These are phyloP conservation scores for Mastacembelus armatus DNA, from an alignment of 2,797 vertebrate genomes.

Conservation along the genomic window DNA sequence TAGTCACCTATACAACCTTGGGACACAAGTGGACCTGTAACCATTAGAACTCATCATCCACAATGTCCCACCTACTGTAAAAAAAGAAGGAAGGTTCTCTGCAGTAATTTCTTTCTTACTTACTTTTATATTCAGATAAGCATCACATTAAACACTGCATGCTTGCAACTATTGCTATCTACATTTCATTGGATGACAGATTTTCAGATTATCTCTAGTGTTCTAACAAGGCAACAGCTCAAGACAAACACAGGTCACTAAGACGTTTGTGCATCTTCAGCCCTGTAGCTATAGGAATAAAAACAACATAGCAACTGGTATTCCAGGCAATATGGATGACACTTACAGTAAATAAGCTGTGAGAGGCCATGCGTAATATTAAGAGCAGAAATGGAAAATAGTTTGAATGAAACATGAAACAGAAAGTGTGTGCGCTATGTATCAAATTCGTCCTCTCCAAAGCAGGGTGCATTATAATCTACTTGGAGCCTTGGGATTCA, in stretches of 20 bases:
- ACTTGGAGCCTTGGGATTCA: conserved; percentile 53
- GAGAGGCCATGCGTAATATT: conserved; percentile 31
- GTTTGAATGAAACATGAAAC: conserved; percentile 59
- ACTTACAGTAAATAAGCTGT: conserved; percentile 44
- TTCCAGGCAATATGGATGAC: conserved; percentile 30
- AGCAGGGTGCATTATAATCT: conserved; percentile 64
- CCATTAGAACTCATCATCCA: conserved; percentile 29
- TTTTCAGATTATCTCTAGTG: conserved; percentile 6
- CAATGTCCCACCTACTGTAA: conserved; percentile 7
- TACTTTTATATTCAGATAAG: background rate
- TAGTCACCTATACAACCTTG: conserved; percentile 50
- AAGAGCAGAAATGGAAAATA: conserved; percentile 16
- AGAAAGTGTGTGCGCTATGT: conserved; percentile 39
- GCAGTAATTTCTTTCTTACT: background rate
- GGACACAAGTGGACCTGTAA: conserved; percentile 46
- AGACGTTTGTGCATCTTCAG: conserved; percentile 22
- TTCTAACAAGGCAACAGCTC: conserved; percentile 22
- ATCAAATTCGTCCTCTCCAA: conserved; percentile 40
- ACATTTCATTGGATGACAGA: background rate
- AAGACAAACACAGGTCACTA: conserved; percentile 38
- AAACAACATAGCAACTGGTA: conserved; percentile 17
- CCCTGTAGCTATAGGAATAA: conserved; percentile 14
- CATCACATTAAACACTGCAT: too few relatives aligned
- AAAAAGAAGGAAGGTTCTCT: conserved; percentile 12
- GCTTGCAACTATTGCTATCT: background rate